Evolutionary conservation across 2,797 vertebrate genomes (phyloP), one percentile per base, ranked within the genome.

Genomic region (Chaetodon trifasciatus): DNA sequence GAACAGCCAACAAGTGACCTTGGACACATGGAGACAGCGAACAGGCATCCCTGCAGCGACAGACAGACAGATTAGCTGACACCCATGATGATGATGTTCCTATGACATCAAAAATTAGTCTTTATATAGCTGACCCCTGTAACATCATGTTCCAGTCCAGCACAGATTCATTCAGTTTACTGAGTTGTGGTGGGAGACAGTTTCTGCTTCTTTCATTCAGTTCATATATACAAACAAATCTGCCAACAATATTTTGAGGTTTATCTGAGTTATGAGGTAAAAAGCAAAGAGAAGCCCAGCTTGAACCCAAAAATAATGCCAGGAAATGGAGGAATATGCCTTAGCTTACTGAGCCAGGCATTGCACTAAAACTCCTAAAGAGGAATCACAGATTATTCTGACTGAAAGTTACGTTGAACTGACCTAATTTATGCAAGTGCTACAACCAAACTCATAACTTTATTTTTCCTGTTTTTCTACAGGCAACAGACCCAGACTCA

Each of bases 401-500:
- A 46, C 37, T 50, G 28, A 58, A 58, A 65, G 6, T 70, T 42
- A 24, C 2, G 23, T 55, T 64, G 17, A 67, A 61, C 11, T 66
- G 40, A 68, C 37, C 13, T 28, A 11, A 62, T 47, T 56, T 42
- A 17, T 57, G 21, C 3, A 49, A 79, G 3, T 52, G 10, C 17
- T 17, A 11, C 21, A 70, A 13, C 19, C 19, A 46, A 32, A 70
- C 12, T 46, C 39, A 15, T 16, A 72, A 35, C 39, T 39, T 55
- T 0, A 55, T 49, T 63, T 9, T 64, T 69, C 79, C 7, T 86
- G 35, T 66, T 86, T 77, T 47, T 86, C 66, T 91, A 52, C 84
- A 99, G 98, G 98, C 98, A 60, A 91, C 94, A 81, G 98, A 99
- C 90, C 97, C 97, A 84, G 98, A 99, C 85, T 98, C 98, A 6